phyloP scores from a whole-genome alignment of 37 sponge, comb jelly and placozoan species.

The Oscarella lobularis region DNA sequence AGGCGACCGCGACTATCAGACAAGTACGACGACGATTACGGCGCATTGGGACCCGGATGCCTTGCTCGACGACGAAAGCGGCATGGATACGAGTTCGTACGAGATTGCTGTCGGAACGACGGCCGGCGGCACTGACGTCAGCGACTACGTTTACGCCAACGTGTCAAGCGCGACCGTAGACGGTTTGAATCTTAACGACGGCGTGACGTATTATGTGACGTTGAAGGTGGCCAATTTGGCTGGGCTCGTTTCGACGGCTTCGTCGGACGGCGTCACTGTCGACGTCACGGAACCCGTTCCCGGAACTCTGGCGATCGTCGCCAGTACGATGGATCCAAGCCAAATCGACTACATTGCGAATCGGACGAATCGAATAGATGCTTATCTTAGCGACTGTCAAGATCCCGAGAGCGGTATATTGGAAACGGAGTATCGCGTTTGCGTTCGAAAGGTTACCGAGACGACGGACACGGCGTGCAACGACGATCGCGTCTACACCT shows the following conservation, averaged over 20 bases:
- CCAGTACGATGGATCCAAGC: not conserved
- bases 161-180: not conserved
- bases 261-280: not conserved
- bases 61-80: not conserved
- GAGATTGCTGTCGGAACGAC: not conserved
- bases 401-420: not conserved
- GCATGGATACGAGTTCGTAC: not conserved
- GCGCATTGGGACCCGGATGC: not conserved
- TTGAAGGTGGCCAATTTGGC: not conserved
- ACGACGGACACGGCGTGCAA: not conserved
- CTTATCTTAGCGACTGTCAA: not conserved
- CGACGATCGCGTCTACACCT: not conserved
- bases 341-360: not conserved
- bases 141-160: not conserved
- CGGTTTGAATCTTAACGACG: not conserved
- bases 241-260: not conserved
- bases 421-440: not conserved
- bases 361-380: not conserved
- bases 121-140: not conserved
- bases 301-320: not conserved
- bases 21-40: not conserved
- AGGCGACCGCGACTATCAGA: not conserved
- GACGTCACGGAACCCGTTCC: not conserved
- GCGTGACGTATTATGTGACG: not conserved
- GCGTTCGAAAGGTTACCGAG: not conserved